phyloP scores from a whole-genome alignment of 2,888 invertebrate genomes.

The Caenorhabditis parvicauda region DNA sequence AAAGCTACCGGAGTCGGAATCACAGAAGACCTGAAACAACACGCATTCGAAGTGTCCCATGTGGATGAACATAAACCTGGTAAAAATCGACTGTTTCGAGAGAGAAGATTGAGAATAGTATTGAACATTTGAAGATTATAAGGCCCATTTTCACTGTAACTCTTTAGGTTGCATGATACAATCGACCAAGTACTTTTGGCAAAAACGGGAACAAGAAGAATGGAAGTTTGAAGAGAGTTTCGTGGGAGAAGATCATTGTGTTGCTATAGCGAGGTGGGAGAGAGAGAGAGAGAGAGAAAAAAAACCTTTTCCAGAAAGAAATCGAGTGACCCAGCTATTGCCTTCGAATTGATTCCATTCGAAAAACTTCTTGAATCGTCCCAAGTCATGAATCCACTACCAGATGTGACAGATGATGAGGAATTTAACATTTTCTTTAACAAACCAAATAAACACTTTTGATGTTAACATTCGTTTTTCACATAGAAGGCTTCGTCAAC shows the following conservation, averaged over 20 bases:
- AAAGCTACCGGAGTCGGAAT: conserved; percentile 61
- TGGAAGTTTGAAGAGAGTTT: conserved; percentile 59
- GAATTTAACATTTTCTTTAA: conserved; percentile 20
- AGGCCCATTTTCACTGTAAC: background rate
- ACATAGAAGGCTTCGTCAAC: too few species aligned
- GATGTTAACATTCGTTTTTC: conserved; percentile 3
- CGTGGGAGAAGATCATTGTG: conserved; percentile 50
- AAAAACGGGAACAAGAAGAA: conserved; percentile 28
- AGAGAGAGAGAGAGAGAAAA: background rate
- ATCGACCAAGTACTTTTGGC: conserved; percentile 45
- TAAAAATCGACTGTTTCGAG: conserved; percentile 2
- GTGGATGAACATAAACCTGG: conserved; percentile 40
- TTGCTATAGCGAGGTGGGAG: conserved; percentile 46
- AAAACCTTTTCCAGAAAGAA: background rate
- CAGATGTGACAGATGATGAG: conserved; percentile 10
- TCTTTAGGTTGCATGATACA: conserved; percentile 36
- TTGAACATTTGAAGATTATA: background rate
- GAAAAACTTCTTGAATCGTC: conserved; percentile 16
- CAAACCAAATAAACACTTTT: conserved; percentile 29
- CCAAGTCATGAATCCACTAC: conserved; percentile 15
- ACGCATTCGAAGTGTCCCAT: conserved; percentile 46
- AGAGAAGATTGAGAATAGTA: background rate
- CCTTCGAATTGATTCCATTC: conserved; percentile 20
- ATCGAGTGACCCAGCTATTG: background rate
- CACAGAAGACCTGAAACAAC: conserved; percentile 47